Conservation (phyloP, 2,888 invertebrate genomes). For the Chymomyza procnemis region DNA sequence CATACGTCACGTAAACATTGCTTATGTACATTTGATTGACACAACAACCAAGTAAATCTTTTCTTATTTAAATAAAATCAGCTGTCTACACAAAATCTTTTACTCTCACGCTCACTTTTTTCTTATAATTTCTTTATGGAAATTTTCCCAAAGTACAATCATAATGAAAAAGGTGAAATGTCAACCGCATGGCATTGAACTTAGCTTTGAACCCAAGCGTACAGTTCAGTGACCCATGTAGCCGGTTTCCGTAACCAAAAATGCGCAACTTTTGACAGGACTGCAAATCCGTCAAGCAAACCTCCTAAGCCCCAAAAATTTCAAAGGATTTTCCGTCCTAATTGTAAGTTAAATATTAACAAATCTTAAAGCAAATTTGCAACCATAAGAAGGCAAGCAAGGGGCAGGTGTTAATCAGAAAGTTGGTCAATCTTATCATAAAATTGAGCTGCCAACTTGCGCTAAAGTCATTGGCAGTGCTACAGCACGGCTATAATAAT, state of each 20-base stretch:
- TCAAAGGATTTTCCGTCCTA: neutral
- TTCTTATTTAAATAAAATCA: neutral
- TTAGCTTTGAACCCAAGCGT: neutral
- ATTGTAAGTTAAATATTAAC: neutral
- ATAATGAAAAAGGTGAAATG: neutral
- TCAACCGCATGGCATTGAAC: neutral
- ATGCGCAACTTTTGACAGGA: neutral
- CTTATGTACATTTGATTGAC: neutral
- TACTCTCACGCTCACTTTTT: neutral
- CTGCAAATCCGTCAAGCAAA: neutral
- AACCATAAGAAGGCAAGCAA: neutral
- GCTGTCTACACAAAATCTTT: too few species aligned
- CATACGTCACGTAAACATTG: neutral
- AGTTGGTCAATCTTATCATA: conserved; percentile 17
- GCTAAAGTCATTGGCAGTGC: conserved; percentile 28
- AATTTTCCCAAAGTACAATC: neutral
- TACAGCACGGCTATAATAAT: conserved; percentile 11
- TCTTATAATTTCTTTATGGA: neutral
- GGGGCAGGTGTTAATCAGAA: neutral
- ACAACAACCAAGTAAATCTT: neutral
- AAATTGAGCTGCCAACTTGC: conserved; percentile 35
- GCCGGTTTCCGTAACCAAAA: neutral
- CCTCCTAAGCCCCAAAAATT: neutral
- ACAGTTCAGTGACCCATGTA: neutral
- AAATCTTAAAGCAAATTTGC: neutral